These are phyloP conservation scores for Hirtodrosophila duncani DNA, from an alignment of 2,888 invertebrate genomes.

Conservation along the genomic window DNA sequence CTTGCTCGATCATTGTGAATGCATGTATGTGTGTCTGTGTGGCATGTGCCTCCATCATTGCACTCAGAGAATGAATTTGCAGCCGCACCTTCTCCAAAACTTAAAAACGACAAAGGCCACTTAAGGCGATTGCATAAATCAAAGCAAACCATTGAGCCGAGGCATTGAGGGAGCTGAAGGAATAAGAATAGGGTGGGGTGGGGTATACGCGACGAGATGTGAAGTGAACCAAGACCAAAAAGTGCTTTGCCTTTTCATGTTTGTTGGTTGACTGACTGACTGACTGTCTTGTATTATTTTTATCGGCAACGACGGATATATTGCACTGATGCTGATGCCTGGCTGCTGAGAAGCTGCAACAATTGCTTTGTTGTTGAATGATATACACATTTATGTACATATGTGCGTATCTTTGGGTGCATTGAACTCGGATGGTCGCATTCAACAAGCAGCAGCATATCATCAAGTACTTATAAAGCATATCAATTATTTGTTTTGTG, in stretches of 20 bases:
- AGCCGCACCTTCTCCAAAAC: slow-evolving; percentile 37
- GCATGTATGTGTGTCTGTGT: slow-evolving; percentile 18
- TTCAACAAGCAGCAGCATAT: slow-evolving; percentile 21
- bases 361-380: no score
- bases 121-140: slow-evolving; percentile 46
- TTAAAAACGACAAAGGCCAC: slow-evolving; percentile 38
- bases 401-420: no score
- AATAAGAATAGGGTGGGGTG: neutral
- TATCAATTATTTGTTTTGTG: slow-evolving; percentile 60
- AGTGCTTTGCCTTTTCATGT: neutral
- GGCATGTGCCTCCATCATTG: slow-evolving; percentile 26
- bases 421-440: slow-evolving; percentile 40
- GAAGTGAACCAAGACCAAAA: neutral
- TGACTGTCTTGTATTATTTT: slow-evolving; percentile 21
- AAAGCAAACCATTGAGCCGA: slow-evolving; percentile 25
- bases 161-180: neutral
- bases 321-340: no score
- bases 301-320: slow-evolving; percentile 48
- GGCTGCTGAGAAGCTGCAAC: slow-evolving; percentile 20
- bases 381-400: no score
- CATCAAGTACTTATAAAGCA: slow-evolving; percentile 21
- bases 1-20: neutral
- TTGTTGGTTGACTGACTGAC: slow-evolving; percentile 2
- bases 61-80: slow-evolving; percentile 44
- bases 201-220: neutral